A percentile compares a stretch with the other conserved stretches of the same genome.
phyloP scores from a whole-genome alignment of 53 echinoderm and acorn worm genomes.

The Paracentrotus lividus region DNA sequence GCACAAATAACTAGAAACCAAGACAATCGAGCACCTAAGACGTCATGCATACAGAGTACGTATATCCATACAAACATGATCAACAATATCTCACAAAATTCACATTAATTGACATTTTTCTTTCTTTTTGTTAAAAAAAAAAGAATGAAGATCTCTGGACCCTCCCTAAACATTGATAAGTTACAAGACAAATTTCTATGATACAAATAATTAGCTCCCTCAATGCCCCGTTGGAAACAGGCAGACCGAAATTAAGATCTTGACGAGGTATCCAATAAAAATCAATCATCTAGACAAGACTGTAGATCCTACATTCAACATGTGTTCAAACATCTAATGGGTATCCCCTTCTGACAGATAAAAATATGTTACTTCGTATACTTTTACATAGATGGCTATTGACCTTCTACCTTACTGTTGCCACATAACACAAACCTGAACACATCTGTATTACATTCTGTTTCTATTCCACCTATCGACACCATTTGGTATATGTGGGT shows the following conservation, averaged over 20 bases:
- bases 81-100: slow-evolving; percentile 24
- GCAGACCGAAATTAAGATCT: no score
- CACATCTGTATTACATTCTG: background rate
- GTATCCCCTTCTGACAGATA: no score
- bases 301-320: background rate
- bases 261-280: background rate
- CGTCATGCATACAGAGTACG: slow-evolving; percentile 68
- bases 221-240: background rate
- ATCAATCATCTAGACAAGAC: background rate
- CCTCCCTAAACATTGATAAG: slow-evolving; percentile 30
- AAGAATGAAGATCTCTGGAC: slow-evolving; percentile 8
- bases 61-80: slow-evolving; percentile 16
- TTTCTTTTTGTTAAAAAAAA: no score
- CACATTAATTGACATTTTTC: slow-evolving; percentile 13
- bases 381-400: no score
- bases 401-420: no score
- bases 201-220: background rate
- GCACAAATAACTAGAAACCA: slow-evolving; percentile 67
- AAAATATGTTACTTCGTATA: no score
- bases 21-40: slow-evolving; percentile 56
- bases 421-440: background rate
- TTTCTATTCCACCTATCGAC: background rate
- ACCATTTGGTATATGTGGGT: slow-evolving; percentile 23
- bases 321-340: background rate
- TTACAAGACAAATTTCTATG: slow-evolving; percentile 21